phyloP scores from a whole-genome alignment of 1,140 invertebrate genomes.

The Venturia canescens region DNA sequence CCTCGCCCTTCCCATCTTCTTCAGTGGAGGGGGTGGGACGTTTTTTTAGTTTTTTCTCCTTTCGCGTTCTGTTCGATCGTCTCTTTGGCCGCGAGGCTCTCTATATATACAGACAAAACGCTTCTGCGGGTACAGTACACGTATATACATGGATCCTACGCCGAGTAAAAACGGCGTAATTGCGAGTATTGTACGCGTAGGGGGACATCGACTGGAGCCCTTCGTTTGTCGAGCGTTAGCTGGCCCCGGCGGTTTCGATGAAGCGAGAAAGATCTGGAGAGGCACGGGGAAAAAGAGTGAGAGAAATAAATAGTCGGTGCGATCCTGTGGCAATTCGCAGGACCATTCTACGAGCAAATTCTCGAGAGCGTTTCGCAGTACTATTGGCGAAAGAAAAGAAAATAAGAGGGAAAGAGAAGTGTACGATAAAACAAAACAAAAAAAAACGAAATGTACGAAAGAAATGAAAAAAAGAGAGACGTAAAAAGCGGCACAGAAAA shows the following conservation, averaged over 20 bases:
- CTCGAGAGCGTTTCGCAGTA: conserved; percentile 24
- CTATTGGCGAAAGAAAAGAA: conserved; percentile 10
- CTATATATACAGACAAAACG: not conserved
- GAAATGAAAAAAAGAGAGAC: not conserved
- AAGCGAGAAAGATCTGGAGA: not conserved
- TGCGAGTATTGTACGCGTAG: conserved; percentile 48
- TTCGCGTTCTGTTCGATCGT: conserved; percentile 27
- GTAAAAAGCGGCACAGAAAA: conserved; percentile 13
- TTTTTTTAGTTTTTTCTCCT: not conserved
- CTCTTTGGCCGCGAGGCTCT: conserved; percentile 17
- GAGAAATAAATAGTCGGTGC: not conserved
- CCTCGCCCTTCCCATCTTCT: conserved; percentile 8
- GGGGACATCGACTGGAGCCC: conserved; percentile 49
- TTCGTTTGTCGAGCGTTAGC: conserved; percentile 6
- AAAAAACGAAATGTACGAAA: not conserved
- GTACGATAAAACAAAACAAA: not conserved
- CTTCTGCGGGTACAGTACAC: not conserved
- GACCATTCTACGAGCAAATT: conserved; percentile 28
- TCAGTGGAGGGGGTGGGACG: not conserved
- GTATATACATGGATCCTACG: not conserved
- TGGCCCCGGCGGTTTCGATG: not conserved
- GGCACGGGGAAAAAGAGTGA: not conserved
- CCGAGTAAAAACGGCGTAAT: not conserved
- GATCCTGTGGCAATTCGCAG: conserved; percentile 23
- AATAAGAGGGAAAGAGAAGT: not conserved